Base-by-base conservation (phyloP, 2,888 invertebrate genomes). In the Pseudoips prasinana region DNA sequence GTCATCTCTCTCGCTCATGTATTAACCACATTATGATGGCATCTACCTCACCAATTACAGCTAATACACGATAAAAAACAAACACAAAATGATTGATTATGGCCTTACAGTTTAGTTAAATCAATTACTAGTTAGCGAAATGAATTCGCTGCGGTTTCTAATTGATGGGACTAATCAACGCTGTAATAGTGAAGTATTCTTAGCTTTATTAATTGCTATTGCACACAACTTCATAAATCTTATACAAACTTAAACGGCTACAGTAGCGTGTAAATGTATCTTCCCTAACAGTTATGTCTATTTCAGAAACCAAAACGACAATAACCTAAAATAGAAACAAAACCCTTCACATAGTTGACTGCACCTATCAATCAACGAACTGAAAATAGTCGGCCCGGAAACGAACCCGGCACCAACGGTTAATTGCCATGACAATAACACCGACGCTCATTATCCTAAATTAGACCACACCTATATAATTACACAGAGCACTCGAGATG, bases 341-440 rank as follows among this genome's bases (percentile, higher is more conserved):
- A 54, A 54, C 50, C 46, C 47, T 52, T 50, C 44, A 47, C 46
- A 50, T 36, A 51, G 46, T 49, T 45, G 47, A 46, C 54, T 58
- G 50, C 53, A 50, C 52, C 52, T 64, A 71, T 78, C 73, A 70
- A 70, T 74, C 73, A 67, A 50, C 61, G 41, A 31, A 39, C 62
- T 62, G 52, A 64, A 77, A 77, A 82, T 78, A 77, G 57, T 48
- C 38, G 32, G 51, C 42, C 73, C 67, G 82, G 82, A 82, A 77
- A 55, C 58, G 58, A 61, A 58, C 56, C 51, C 63, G 44, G 51
- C 46, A 34, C 24, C 42, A 54, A 58, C 51, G 35, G 63, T 65
- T 79, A 79, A 83, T 79, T 75, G 62, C 76, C 73, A 61, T 67
- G 80, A 80, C 81, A 76, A 58, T 56, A 58, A 70, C 67, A 63